Evolutionary conservation across 2,113 vertebrate genomes (phyloP).

Genomic region (Heterotilapia buettikoferi): DNA sequence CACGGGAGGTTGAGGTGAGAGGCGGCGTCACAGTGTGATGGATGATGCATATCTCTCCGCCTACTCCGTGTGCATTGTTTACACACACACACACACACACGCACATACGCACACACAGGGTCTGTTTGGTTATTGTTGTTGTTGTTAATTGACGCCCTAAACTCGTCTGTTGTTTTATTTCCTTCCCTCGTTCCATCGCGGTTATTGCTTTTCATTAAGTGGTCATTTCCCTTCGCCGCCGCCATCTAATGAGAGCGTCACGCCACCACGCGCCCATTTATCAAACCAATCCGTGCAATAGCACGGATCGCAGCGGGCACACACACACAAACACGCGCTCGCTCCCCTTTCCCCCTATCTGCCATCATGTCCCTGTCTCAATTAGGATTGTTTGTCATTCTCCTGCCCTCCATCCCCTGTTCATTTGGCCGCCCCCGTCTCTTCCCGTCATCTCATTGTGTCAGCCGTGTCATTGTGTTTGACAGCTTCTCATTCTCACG

Average conservation of each 20-base stretch:
- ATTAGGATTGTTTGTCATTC: constrained; percentile 54
- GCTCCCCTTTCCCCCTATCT: background rate
- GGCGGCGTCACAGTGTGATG: constrained; percentile 18
- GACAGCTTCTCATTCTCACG: constrained; percentile 94
- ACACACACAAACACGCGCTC: background rate
- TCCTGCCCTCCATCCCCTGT: constrained; percentile 31
- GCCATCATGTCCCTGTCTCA: constrained; percentile 51
- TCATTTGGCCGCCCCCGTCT: background rate
- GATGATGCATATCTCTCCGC: constrained; percentile 19
- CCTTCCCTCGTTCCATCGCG: constrained; percentile 21
- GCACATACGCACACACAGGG: background rate
- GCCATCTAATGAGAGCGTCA: constrained; percentile 81
- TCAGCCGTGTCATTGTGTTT: constrained; percentile 86
- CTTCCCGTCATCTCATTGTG: constrained; percentile 36
- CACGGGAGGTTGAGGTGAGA: constrained; percentile 41
- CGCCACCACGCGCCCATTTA: constrained; percentile 52
- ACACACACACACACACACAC: background rate
- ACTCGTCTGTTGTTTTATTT: constrained; percentile 33
- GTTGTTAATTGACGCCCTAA: constrained; percentile 31
- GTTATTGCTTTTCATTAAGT: constrained; percentile 68
- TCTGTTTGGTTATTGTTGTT: background rate
- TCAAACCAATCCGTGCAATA: constrained; percentile 5
- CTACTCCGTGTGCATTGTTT: constrained; percentile 21
- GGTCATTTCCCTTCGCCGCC: constrained; percentile 61
- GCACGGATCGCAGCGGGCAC: background rate